phyloP scores from a whole-genome alignment of 2,888 invertebrate genomes.

The Linnaemya vulpina region DNA sequence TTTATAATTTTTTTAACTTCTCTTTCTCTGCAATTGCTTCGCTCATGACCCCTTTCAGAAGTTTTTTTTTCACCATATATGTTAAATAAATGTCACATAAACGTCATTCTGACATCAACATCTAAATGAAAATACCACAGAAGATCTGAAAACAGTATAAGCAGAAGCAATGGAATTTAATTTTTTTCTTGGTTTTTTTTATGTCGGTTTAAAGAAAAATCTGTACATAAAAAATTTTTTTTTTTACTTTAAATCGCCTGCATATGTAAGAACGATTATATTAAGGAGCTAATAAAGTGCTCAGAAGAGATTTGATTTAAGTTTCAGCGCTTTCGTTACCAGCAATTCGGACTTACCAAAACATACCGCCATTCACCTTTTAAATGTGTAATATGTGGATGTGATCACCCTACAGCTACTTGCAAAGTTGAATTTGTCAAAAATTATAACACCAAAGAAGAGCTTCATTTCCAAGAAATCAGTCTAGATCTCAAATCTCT shows the following conservation, averaged over 20 bases:
- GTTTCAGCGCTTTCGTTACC: too few relatives aligned
- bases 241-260: not conserved
- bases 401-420: too few relatives aligned
- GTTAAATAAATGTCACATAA: conserved; percentile 63
- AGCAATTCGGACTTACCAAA: too few relatives aligned
- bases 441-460: too few relatives aligned
- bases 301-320: not conserved
- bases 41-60: conserved; percentile 66
- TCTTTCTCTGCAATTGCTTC: conserved; percentile 31
- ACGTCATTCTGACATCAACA: conserved; percentile 42
- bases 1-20: conserved; percentile 39
- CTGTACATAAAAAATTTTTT: not conserved
- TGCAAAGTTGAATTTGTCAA: too few relatives aligned
- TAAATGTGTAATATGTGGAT: too few relatives aligned
- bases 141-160: not conserved
- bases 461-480: too few relatives aligned
- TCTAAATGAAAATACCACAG: conserved; percentile 1
- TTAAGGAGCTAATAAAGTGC: not conserved
- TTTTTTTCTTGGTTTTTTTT: not conserved
- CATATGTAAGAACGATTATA: too few relatives aligned
- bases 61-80: conserved; percentile 21
- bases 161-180: not conserved
- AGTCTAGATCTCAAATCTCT: too few relatives aligned
- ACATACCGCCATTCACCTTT: too few relatives aligned
- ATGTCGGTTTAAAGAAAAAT: conserved; percentile 13